phyloP scores from a whole-genome alignment of 2,113 vertebrate genomes.

The Micronisus gabar region DNA sequence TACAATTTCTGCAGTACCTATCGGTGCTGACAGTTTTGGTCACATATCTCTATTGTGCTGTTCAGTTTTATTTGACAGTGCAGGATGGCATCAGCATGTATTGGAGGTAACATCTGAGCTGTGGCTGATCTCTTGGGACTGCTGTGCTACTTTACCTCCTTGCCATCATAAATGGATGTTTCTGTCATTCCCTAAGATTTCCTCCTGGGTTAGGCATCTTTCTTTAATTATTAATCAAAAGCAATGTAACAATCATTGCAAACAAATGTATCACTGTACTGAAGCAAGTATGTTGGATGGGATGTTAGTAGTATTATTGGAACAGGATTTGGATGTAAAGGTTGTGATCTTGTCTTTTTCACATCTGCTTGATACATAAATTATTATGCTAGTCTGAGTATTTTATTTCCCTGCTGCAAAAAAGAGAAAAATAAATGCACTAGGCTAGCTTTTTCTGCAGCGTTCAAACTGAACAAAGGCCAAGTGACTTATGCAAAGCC shows the following conservation, averaged over 20 bases:
- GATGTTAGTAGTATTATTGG: not conserved
- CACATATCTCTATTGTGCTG: constrained; percentile 72
- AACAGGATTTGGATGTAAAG: not conserved
- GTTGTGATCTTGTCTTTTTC: constrained; percentile 41
- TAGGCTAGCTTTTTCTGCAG: not conserved
- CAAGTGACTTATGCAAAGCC: constrained; percentile 31
- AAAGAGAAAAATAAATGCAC: not conserved
- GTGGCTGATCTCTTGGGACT: constrained; percentile 70
- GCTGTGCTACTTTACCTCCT: constrained; percentile 59
- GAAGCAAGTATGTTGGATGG: constrained; percentile 3
- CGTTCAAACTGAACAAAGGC: constrained; percentile 7
- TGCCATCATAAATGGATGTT: constrained; percentile 67
- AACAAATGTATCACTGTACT: constrained; percentile 52
- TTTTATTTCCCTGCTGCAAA: constrained; percentile 30
- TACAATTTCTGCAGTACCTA: constrained; percentile 75
- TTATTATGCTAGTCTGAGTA: constrained; percentile 31
- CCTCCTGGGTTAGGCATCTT: constrained; percentile 48
- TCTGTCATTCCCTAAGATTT: constrained; percentile 53
- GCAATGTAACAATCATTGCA: constrained; percentile 57
- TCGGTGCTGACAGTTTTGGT: constrained; percentile 80
- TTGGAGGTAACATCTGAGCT: constrained; percentile 79
- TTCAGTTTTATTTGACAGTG: constrained; percentile 81
- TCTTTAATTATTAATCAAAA: constrained; percentile 75
- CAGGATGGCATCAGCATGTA: constrained; percentile 77
- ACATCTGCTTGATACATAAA: constrained; percentile 58